These are phyloP conservation scores for Myopa testacea DNA, from an alignment of 2,888 invertebrate species.

Conservation along the genomic window DNA sequence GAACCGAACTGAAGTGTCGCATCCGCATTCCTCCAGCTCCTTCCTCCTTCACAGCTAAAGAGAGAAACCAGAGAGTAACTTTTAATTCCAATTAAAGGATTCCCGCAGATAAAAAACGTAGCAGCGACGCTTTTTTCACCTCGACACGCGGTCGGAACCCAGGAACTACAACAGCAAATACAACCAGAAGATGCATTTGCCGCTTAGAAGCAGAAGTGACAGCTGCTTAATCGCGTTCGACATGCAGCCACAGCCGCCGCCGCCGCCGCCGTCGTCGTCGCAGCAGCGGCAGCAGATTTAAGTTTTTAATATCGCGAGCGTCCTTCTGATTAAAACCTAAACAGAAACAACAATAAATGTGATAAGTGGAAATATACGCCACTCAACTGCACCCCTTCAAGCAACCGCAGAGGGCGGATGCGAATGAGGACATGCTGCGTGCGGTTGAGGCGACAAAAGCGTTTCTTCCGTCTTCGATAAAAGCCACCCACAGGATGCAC, in stretches of 20 bases:
- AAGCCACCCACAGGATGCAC: slow-evolving; percentile 59
- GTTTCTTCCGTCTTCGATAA: slow-evolving; percentile 23
- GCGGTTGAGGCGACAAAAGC: slow-evolving; percentile 15
- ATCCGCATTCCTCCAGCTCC: background rate
- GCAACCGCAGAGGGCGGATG: background rate
- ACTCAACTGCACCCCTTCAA: background rate
- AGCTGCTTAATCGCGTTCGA: slow-evolving; percentile 68
- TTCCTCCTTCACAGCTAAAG: slow-evolving; percentile 4
- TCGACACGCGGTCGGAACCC: background rate
- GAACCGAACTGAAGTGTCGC: background rate
- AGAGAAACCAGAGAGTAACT: slow-evolving; percentile 20
- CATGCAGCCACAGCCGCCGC: slow-evolving; percentile 55
- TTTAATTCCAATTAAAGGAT: slow-evolving; percentile 28
- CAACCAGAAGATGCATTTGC: slow-evolving; percentile 7
- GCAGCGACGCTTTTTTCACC: slow-evolving; percentile 12
- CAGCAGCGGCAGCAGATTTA: slow-evolving; percentile 56
- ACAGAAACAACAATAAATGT: slow-evolving; percentile 22
- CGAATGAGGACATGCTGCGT: slow-evolving; percentile 16
- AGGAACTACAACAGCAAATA: background rate
- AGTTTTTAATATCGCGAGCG: slow-evolving; percentile 57
- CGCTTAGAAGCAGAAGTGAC: slow-evolving; percentile 34
- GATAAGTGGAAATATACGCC: slow-evolving; percentile 34
- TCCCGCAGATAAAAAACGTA: background rate
- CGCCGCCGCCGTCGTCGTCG: background rate
- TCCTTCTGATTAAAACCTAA: slow-evolving; percentile 35